Base-by-base conservation (phyloP, 2,113 vertebrate genomes). In the Coryphaenoides rupestris region DNA sequence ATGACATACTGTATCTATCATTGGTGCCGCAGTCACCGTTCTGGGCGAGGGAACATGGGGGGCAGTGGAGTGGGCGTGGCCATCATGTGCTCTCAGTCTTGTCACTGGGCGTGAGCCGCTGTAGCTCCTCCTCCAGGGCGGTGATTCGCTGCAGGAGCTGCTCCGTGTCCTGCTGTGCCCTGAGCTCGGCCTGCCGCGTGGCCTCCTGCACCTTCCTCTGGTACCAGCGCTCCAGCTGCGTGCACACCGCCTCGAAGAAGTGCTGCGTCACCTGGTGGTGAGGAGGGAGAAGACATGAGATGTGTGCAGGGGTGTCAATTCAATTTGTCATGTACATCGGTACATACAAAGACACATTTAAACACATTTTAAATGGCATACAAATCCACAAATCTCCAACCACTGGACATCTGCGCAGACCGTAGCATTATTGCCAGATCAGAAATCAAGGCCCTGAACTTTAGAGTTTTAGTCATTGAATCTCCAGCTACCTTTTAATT, bases 201-300 rank as follows among this genome's bases (percentile, higher is more conserved):
- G 93, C 90, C 81, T 95, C 93, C 54, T 88, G 85, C 15, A 95
- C 89, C 86, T 95, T 96, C 58, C 94, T 90, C 28, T 94, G 89
- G 0, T 96, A 97, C 95, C 95, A 97, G 60, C 89, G 90, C 79
- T 97, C 95, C 93, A 96, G 88, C 85, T 96, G 94, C 0, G 89
- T 85, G 6, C 94, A 93, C 26, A 98, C 93, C 0, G 93, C 92
- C 80, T 96, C 93, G n/a, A 97, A 95, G 79, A 96, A 97, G 58
- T 89, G 92, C 81, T 94, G 93, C 0, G 95, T 95, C 21, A 95
- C 85, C 85, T 85, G 60, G 21, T 40, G 6, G n/a, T 15, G n/a
- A 0, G 12, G 13, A 14, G 13, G 0, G 56, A 62, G 13, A 21
- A 16, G 21, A 56, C n/a, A n/a, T n/a, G n/a, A n/a, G n/a, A n/a